Evolutionary conservation across 2,888 invertebrate genomes (phyloP), one percentile per base, ranked within the genome.

Genomic region (Lycia hirtaria): DNA sequence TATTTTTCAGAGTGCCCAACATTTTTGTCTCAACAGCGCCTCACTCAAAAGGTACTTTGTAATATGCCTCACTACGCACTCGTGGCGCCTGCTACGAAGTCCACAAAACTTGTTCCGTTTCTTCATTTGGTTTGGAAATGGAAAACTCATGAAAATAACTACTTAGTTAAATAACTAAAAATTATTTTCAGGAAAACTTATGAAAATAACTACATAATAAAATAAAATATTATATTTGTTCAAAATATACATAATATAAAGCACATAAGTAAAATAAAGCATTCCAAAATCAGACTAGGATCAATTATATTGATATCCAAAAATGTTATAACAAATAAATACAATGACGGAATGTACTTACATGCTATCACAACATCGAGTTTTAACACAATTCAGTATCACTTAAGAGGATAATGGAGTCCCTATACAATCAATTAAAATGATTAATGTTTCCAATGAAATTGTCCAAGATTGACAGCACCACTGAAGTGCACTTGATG

Each of bases 251-350:
- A 33, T 44, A n/a, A n/a, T 22, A 45, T 32, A 47, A 56, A 51
- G 20, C 41, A 44, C 35, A 40, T 48, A 47, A 43, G 38, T n/a
- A 33, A 40, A 54, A 43, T 51, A 51, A 45, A 53, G 33, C 28
- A 54, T 54, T 47, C 14, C 37, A 49, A 51, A 43, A 56, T 63
- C 38, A 53, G 50, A 45, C 56, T 35, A 52, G 52, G 52, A 58
- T 48, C 22, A 44, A 45, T 47, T 7, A 22, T 12, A 48, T 57
- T 48, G 44, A 51, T 32, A 54, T 47, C 51, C 33, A 43, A 49
- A 40, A 9, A 15, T 19, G 9, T 22, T 44, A 41, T 24, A 33
- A 49, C 40, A 41, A 45, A 45, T 53, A 49, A 30, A 37, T 56
- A 50, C 35, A 43, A 48, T 5, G n/a, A 12, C 17, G 33, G 4